These are phyloP conservation scores for Hystrix brachyura DNA, from an alignment of 2,113 vertebrate genomes.

Conservation along the genomic window DNA sequence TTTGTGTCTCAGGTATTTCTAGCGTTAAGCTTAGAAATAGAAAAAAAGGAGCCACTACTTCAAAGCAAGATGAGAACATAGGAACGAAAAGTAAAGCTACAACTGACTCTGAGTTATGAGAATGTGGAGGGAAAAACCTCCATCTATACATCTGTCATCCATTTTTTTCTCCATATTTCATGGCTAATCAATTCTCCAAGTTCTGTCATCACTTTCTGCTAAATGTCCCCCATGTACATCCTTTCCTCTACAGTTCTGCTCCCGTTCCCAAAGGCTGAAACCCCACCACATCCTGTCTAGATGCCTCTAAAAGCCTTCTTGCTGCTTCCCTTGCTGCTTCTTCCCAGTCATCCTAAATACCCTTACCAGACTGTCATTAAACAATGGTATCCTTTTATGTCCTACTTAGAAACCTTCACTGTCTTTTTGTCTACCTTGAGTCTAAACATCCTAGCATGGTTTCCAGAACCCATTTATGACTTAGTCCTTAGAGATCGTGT, in stretches of 20 bases:
- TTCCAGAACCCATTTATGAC: neutral
- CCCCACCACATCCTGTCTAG: neutral
- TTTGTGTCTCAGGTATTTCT: neutral
- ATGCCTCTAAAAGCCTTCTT: neutral
- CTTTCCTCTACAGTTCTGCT: neutral
- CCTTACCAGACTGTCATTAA: neutral
- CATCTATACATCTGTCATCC: neutral
- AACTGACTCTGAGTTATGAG: neutral
- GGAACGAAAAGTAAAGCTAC: neutral
- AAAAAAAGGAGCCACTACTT: neutral
- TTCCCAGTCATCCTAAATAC: neutral
- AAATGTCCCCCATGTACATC: neutral
- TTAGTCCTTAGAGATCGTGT: neutral
- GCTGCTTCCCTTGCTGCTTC: neutral
- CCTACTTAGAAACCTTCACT: neutral
- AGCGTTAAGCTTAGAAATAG: neutral
- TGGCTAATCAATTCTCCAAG: neutral
- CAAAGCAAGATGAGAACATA: neutral
- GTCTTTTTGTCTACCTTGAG: neutral
- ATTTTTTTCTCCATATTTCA: constrained; percentile 2
- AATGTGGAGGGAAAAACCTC: neutral
- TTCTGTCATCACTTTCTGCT: neutral
- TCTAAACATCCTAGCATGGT: neutral
- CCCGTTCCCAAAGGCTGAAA: neutral
- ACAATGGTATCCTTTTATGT: neutral